phyloP scores from a whole-genome alignment of 35 echinoderm and acorn worm genomes.

The Hemicentrotus pulcherrimus region DNA sequence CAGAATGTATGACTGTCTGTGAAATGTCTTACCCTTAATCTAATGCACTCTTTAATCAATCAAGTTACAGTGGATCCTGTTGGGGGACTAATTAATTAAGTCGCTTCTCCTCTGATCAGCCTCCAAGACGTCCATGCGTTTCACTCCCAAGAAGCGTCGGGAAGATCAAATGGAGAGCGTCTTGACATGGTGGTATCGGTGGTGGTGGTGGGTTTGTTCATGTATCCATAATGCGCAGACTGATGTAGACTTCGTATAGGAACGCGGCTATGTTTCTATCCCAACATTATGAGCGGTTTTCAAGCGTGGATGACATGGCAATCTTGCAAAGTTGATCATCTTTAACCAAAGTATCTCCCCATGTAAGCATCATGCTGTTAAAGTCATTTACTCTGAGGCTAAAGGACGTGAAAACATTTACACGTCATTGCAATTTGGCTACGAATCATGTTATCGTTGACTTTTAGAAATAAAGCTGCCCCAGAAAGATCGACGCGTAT shows the following conservation, averaged over 20 bases:
- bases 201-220: not conserved
- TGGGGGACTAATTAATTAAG: slow-evolving; percentile 34
- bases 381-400: not conserved
- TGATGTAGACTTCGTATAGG: not conserved
- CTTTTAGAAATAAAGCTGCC: slow-evolving; percentile 11
- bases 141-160: slow-evolving; percentile 2
- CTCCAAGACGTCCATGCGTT: slow-evolving; percentile 9
- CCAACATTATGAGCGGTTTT: not conserved
- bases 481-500: not conserved
- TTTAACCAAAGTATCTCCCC: slow-evolving; percentile 4
- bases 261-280: not conserved
- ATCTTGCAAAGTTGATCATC: slow-evolving; percentile 3
- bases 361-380: not conserved
- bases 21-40: slow-evolving; percentile 44
- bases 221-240: slow-evolving; percentile 1
- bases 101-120: slow-evolving; percentile 30
- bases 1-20: slow-evolving; percentile 14
- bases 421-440: not conserved
- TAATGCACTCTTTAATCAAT: slow-evolving; percentile 50
- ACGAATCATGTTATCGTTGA: slow-evolving; percentile 4
- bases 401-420: slow-evolving; percentile 13
- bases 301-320: slow-evolving; percentile 3
- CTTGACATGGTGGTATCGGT: not conserved
- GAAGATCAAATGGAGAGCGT: not conserved
- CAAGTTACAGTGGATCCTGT: slow-evolving; percentile 24